Evolutionary conservation across 2,113 vertebrate species (phyloP), one percentile per base, ranked within the genome.

Genomic region (Microtus oregoni): DNA sequence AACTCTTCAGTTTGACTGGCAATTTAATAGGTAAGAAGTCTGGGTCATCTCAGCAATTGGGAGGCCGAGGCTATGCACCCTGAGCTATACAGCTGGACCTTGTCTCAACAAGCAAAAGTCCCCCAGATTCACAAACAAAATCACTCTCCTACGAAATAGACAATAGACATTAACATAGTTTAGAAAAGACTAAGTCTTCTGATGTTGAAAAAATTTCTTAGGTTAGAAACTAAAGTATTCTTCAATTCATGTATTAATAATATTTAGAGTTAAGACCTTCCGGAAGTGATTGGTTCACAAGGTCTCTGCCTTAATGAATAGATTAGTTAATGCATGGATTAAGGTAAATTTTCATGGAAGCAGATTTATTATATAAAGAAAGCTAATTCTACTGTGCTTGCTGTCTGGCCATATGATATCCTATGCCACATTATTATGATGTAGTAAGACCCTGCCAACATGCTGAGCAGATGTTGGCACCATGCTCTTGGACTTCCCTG

Each of bases 1-100:
- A 47, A 19, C 77, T 97, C 70, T 76, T 97, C 78, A 91, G 58
- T 70, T 91, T 95, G 90, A 83, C 55, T 96, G 30, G 32, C 24
- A 94, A 94, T 11, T 97, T 32, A 86, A 61, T 47, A 91, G 50
- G 79, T 13, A 96, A 95, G 52, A 91, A 78, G 41, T 58, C 38
- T 50, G 58, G 58, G 9, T 2, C 19, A 90, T 26, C 73, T 32
- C 19, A 90, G 75, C 41, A 65, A 30, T 78, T 90, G 19, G 55
- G 30, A 58, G 19, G 19, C 58, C 58, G 19, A 58, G 6, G 58
- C 5, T 58, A 58, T 0, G 0, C 58, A 58, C 58, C 58, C 58
- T 58, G 58, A 58, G 58, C 58, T 58, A 58, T 6, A 58, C 58
- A 58, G 32, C 10, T 30, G n/a, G 88, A 35, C 13, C 19, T 61